Evolutionary conservation across 2,888 invertebrate species (phyloP), one percentile per base, ranked within the genome.

Genomic region (Lasius platythorax): DNA sequence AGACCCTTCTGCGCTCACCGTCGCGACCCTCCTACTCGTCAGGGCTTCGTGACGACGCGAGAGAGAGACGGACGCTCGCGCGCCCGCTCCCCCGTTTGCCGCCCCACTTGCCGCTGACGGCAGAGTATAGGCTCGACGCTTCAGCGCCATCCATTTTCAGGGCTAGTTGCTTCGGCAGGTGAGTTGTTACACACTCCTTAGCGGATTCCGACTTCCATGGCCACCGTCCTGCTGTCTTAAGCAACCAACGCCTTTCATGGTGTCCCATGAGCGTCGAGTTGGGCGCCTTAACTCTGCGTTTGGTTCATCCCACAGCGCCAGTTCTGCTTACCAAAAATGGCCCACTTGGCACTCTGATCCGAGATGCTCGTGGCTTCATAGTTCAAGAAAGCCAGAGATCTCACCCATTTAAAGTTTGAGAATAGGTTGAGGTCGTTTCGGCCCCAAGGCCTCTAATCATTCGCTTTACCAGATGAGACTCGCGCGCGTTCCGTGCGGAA

Each of bases 251-350:
- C 37, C 37, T 37, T 37, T 37, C 37, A 37, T 37, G 37, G 37
- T 37, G 37, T 37, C 37, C 37, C 37, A 37, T 37, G 37, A 37
- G 37, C 37, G 37, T 37, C 37, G 37, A 37, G 37, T 37, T 37
- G 37, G 37, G 37, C 37, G 37, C 37, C 37, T 37, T 37, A 37
- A 37, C 37, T 37, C 37, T 37, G 37, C 37, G 37, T 37, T 37
- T 37, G 37, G 37, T 37, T 37, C 97, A 97, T 97, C 96, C 97
- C 96, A 96, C 97, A 97, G 96, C 97, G 96, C 97, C 97, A 97
- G 97, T 97, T 97, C 97, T 97, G 97, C 97, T 97, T 97, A 96
- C 97, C 96, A 97, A 96, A 97, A 96, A 95, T 96, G 96, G 96
- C 96, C 96, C 97, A 96, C 96, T 97, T 95, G 96, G 96, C 96